Base-by-base conservation (phyloP, 2,113 vertebrate genomes). In the Pollachius pollachius region DNA sequence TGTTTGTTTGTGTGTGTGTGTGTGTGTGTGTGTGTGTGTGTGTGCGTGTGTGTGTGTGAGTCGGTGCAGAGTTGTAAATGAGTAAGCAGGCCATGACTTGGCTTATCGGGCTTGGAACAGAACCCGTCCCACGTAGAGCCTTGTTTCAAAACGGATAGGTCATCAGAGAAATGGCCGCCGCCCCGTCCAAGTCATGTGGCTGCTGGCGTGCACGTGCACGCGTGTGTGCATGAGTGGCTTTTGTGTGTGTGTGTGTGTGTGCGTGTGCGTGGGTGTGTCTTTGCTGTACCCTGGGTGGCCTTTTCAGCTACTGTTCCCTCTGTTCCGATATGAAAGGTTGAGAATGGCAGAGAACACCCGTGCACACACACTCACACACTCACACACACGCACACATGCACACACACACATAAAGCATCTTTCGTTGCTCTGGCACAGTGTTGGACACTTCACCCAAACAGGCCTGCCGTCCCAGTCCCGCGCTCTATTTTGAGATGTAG, bases 381-480 rank as follows among this genome's bases (percentile, higher is more conserved):
- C 68, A 67, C 79, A 73, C 9, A 18, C 18, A 67, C 62, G 60
- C 58, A 69, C 61, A 62, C 61, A 27, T 6, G 16, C 61, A 62
- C 61, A 62, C 61, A 1, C 21, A 27, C 61, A 62, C 30, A 75
- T 67, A 69, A 67, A 75, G 81, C 66, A 68, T 70, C 64, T 72
- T 73, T 84, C 71, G 71, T 71, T 68, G 81, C 81, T 37, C 72
- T 3, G 78, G 11, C 16, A 13, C 52, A 4, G 30, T 79, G 71
- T 69, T 83, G 81, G 83, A 87, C 88, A 87, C 85, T 85, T 83
- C 87, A 86, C 85, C 78, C 79, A 81, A 89, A 76, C 61, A 59
- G 80, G 57, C 78, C 77, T 66, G 77, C 82, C 69, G 62, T 74
- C 78, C 84, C n/a, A 85, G 72, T 84, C 81, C 79, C 73, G 64